Conservation (phyloP, 2,797 vertebrate species). For the Hephaestus fuliginosus region DNA sequence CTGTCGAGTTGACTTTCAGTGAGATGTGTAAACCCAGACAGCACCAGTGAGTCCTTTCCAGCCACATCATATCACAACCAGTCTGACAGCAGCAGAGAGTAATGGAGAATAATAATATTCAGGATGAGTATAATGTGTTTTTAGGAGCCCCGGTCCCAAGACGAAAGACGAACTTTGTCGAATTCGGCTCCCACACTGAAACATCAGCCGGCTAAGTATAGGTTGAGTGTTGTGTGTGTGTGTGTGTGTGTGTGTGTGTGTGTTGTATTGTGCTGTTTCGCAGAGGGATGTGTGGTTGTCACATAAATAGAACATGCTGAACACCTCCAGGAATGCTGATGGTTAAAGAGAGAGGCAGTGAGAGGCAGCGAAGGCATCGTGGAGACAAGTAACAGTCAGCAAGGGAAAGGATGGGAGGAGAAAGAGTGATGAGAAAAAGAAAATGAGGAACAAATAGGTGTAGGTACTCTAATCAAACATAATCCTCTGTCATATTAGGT, state of each 20-base stretch:
- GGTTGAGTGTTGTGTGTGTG: slow-evolving; percentile 46
- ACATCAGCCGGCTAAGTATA: slow-evolving; percentile 68
- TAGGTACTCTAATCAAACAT: not conserved
- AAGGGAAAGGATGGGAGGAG: slow-evolving; percentile 20
- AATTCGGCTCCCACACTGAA: slow-evolving; percentile 46
- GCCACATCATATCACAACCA: slow-evolving; percentile 52
- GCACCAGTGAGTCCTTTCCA: slow-evolving; percentile 64
- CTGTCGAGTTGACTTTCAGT: slow-evolving; percentile 55
- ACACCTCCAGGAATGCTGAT: slow-evolving; percentile 77
- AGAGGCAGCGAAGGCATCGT: slow-evolving; percentile 54
- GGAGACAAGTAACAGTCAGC: slow-evolving; percentile 41
- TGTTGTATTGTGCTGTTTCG: slow-evolving; percentile 63
- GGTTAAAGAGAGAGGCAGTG: slow-evolving; percentile 51
- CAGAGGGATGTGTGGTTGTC: slow-evolving; percentile 62
- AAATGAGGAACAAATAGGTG: not conserved
- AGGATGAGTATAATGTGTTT: slow-evolving; percentile 51
- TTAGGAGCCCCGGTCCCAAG: slow-evolving; percentile 40
- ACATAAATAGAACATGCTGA: slow-evolving; percentile 74
- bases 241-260: slow-evolving; percentile 38
- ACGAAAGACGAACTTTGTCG: slow-evolving; percentile 50
- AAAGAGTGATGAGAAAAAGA: not conserved
- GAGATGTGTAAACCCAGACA: slow-evolving; percentile 47
- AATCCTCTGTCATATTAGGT: slow-evolving; percentile 5
- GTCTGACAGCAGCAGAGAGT: slow-evolving; percentile 52
- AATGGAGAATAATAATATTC: slow-evolving; percentile 57